Evolutionary conservation across 2,113 vertebrate species (phyloP), one percentile per base, ranked within the genome.

Genomic region (Osmerus mordax): DNA sequence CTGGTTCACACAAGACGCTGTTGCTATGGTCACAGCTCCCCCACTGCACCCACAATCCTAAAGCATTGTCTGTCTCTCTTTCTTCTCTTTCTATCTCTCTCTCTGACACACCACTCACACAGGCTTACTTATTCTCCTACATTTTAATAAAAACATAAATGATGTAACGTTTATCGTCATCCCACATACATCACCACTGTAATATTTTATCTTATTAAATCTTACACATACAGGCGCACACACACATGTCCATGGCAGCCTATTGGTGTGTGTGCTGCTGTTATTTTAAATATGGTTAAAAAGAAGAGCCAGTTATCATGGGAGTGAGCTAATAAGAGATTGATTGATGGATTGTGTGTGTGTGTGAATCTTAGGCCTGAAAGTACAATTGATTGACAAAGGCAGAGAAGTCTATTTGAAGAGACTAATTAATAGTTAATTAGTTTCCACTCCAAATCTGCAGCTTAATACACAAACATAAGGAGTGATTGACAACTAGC

Each of bases 371-470:
- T 81, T 82, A 75, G 71, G 71, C 82, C 77, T 77, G 73, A 84
- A 84, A 84, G 79, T 80, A 36, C 65, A 80, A 82, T 79, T 87
- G 82, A 88, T 80, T 87, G 88, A 90, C 88, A 91, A 84, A 84
- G 69, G 75, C 71, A 75, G 75, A 77, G 83, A 84, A 69, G 77
- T 84, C 81, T 77, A 80, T 87, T 84, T 87, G 86, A 89, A 88
- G 89, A 71, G 78, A 74, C 84, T 90, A 91, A 91, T 93, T 91
- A 91, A 88, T 91, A 86, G 87, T 90, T 90, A 91, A 91, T 90
- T 89, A 86, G 83, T 80, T 87, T 88, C 65, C 75, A 78, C 84
- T 87, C 75, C 78, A 78, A 47, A 86, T 89, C 84, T 83, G 79
- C 70, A 41, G 81, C 78, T 79, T 83, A 81, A 83, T 82, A 74